Evolutionary conservation across 2,888 invertebrate genomes (phyloP), one percentile per base, ranked within the genome.

Genomic region (Drepana falcataria): DNA sequence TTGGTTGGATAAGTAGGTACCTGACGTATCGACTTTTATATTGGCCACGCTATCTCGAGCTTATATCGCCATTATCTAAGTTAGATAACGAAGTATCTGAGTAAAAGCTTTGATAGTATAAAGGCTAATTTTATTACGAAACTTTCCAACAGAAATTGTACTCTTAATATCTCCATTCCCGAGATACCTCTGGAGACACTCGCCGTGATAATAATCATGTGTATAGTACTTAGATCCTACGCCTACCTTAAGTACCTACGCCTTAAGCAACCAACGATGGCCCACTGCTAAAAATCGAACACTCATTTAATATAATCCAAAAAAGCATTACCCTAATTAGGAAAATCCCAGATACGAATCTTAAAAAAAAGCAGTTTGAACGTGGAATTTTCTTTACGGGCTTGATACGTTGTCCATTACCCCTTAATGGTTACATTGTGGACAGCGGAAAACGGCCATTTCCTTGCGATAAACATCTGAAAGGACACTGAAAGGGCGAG

Each of bases 371-470:
- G 3, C 4, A 35, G 47, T 48, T 37, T 48, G 49, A 54, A 56
- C 35, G 61, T 59, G 61, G 63, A 66, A 64, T 66, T 71, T 70
- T 63, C 52, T 68, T 66, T 65, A 59, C 66, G 68, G 67, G 67
- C 71, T 71, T 69, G 63, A 65, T 63, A 71, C 72, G 82, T 83
- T 77, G 85, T 81, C 89, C 89, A 90, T 90, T 90, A 86, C 72
- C 77, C 75, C 79, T 82, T 89, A 91, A 91, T 91, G 91, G 87
- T 66, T 68, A 75, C 74, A 78, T 83, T 85, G 87, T 87, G 87
- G 87, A 81, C 85, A 85, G 81, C 90, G 91, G 91, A 90, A 91
- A 91, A 82, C 87, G 90, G 78, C 84, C 88, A 91, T 91, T 91
- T 91, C 91, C 91, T 90, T 77, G 75, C 84, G 90, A 90, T 90